Evolutionary conservation across 2,113 vertebrate genomes (phyloP).

Genomic region (Eublepharis macularius): DNA sequence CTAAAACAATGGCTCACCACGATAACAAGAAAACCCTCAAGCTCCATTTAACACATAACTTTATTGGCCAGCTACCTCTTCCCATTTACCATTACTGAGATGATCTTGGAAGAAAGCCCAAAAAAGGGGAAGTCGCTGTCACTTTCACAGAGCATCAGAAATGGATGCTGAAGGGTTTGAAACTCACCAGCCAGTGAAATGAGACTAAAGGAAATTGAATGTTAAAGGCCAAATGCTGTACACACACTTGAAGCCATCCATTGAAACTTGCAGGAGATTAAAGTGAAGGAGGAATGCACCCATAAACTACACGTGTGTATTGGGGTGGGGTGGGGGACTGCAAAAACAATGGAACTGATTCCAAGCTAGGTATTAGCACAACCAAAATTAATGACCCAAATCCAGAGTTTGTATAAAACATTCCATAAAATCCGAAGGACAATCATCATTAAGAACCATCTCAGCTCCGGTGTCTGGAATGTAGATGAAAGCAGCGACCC

Average conservation of each 20-base stretch:
- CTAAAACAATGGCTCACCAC: constrained; percentile 38
- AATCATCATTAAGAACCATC: neutral
- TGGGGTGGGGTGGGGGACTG: accelerated
- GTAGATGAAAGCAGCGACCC: no score
- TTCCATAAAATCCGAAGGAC: neutral
- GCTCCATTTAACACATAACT: constrained; percentile 48
- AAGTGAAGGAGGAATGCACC: neutral
- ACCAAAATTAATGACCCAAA: neutral
- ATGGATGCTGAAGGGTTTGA: neutral
- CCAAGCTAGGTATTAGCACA: neutral
- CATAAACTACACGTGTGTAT: neutral
- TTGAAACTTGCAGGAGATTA: neutral
- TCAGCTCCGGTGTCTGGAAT: neutral
- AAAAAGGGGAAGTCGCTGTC: constrained; percentile 13
- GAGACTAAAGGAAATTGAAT: constrained; percentile 25
- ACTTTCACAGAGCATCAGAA: constrained; percentile 28
- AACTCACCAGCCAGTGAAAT: constrained; percentile 20
- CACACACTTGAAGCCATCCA: neutral
- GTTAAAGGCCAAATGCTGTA: constrained; percentile 1
- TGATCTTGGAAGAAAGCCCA: constrained; percentile 23
- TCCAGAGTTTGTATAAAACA: neutral
- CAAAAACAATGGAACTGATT: neutral
- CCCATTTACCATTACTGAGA: constrained; percentile 12
- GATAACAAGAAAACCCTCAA: constrained; percentile 48
- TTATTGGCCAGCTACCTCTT: constrained; percentile 32